phyloP scores from a whole-genome alignment of 2,797 vertebrate genomes.

The Melopsittacus undulatus region DNA sequence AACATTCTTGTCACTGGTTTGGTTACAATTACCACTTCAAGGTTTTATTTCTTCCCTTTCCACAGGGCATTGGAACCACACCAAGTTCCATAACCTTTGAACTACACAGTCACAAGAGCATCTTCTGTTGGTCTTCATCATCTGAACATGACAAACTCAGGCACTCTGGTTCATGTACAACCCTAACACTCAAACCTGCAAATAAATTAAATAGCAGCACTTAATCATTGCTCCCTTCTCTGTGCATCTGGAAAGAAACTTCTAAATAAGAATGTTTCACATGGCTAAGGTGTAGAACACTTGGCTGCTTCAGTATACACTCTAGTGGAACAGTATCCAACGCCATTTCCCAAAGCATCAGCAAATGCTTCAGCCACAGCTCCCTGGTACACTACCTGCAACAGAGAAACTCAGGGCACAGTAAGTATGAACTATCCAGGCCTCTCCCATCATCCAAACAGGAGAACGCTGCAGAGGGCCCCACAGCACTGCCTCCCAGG shows the following conservation, averaged over 20 bases:
- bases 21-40: not conserved
- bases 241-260: not conserved
- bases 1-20: not conserved
- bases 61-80: accelerated
- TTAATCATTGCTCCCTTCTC: not conserved
- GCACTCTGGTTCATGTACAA: not conserved
- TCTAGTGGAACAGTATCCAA: no score
- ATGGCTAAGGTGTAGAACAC: not conserved
- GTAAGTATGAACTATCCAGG: no score
- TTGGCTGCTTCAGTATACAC: no score
- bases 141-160: not conserved
- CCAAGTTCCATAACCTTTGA: not conserved
- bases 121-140: not conserved
- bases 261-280: not conserved
- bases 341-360: no score
- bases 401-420: no score
- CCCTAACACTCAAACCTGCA: not conserved
- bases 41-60: not conserved
- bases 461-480: no score
- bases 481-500: no score
- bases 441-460: no score
- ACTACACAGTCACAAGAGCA: not conserved
- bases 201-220: not conserved
- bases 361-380: no score
- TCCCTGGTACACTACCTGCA: no score